Evolutionary conservation across 2,888 invertebrate species (phyloP), one percentile per base, ranked within the genome.

Genomic region (Exocentrus adspersus): DNA sequence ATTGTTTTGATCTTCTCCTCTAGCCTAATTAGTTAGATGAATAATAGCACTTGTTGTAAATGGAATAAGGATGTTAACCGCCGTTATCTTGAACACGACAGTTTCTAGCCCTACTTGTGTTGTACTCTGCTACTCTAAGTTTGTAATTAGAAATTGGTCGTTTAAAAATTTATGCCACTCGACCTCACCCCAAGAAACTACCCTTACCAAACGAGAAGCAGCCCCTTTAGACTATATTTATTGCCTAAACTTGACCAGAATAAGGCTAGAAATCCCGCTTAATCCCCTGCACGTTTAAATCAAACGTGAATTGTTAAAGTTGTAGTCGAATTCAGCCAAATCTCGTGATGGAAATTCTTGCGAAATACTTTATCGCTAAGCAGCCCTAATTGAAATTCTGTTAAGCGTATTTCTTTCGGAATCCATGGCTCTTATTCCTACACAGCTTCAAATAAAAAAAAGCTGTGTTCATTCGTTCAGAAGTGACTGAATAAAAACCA

Each of bases 201-300:
- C 65, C 30, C 37, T 24, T 59, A 19, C 45, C 37, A 62, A 62
- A 62, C 56, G 48, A 59, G 59, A 58, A 67, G 53, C 62, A 62
- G 62, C 67, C 64, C 62, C 50, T 37, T 61, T 64, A 59, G 54
- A 52, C 42, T 57, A 71, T 74, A 77, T 77, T 77, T 77, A 77
- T 76, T 68, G 74, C 72, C 56, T 66, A 66, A 69, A 76, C 75
- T 77, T 76, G 75, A 76, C 75, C 76, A 71, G 77, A 72, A 75
- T 76, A 67, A n/a, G 70, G 67, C 68, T 73, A 73, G 73, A 70
- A 72, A 75, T 72, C 68, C 71, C 64, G 69, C 75, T 74, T 72
- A 75, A 76, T 75, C 72, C 71, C 52, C 28, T 37, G n/a, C n/a
- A 37, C 60, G 64, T 53, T 68, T 65, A 68, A 68, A 68, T 68